Base-by-base conservation (phyloP, 1,140 invertebrate genomes). In the Scaptomyza pallida region DNA sequence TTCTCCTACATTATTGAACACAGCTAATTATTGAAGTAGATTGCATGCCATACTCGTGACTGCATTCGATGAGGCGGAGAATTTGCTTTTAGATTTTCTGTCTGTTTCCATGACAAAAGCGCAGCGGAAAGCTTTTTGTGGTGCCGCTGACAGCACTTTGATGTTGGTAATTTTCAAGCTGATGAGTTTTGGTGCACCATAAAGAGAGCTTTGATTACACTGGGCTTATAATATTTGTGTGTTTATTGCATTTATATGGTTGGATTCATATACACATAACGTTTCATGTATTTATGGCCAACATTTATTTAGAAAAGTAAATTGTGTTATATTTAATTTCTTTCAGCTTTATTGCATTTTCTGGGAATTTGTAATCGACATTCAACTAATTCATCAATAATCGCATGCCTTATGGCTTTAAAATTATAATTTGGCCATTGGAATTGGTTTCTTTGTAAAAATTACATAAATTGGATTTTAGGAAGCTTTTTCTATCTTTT, bases 121-220 rank as follows among this genome's bases (percentile, higher is more conserved):
- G 23, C 5, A 26, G 5, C 21, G 21, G 8, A 9, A 50, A 30
- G n/a, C 13, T 15, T 78, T 78, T 61, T 61, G 48, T 55, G 52
- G 55, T 62, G 62, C 50, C 40, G 62, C 50, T 78, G 69, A 72
- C 75, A 78, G 60, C 75, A 69, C 67, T 78, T 78, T 73, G 63
- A 73, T 69, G 75, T 57, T 41, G 70, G 62, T 50, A 57, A 78
- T 78, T 78, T 52, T 59, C 51, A 65, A 51, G 41, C 44, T 65
- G 60, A 71, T 75, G 75, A 48, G 40, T n/a, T 48, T 47, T 37
- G 43, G 43, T 48, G 50, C 47, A 6, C 40, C 43, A 35, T 35
- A 12, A 17, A 51, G 15, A 8, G 9, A 35, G 26, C 2, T 5
- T 17, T 19, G 6, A 21, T n/a, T 4, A 5, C 15, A 21, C 26